These are phyloP conservation scores for Tetranychus cinnabarinus DNA, from an alignment of 1,140 invertebrate species.

Conservation along the genomic window DNA sequence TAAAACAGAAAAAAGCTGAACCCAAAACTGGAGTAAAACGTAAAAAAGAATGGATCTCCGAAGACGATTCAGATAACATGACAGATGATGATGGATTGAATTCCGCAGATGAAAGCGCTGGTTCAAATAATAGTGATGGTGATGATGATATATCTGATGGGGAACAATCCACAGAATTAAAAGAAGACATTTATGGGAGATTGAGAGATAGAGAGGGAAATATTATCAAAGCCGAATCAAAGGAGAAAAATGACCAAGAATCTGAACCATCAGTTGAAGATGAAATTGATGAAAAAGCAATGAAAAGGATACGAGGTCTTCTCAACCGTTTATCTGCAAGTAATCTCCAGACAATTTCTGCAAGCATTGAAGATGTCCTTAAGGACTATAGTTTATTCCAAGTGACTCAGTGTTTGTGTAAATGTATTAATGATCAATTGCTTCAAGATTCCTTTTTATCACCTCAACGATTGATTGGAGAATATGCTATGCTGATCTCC, in stretches of 20 bases:
- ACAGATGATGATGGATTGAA: not conserved
- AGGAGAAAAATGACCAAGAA: not conserved
- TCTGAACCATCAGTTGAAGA: not conserved
- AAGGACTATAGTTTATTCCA: not conserved
- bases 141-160: not conserved
- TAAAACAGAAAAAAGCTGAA: too few relatives aligned
- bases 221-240: not conserved
- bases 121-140: not conserved
- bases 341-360: conserved; percentile 3
- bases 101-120: not conserved
- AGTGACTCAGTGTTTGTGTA: conserved; percentile 1
- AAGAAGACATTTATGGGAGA: too few relatives aligned
- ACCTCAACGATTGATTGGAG: conserved; percentile 4
- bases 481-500: conserved; percentile 6
- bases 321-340: conserved; percentile 5
- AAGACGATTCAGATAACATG: too few relatives aligned
- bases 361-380: conserved; percentile 3
- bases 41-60: too few relatives aligned
- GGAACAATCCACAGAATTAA: not conserved
- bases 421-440: not conserved
- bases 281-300: not conserved
- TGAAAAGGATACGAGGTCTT: conserved; percentile 2
- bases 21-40: too few relatives aligned
- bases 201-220: not conserved
- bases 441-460: not conserved